A percentile compares a stretch with the other conserved stretches of the same genome.
Evolutionary conservation across 2,888 invertebrate genomes (phyloP).

Genomic region (Panzeria rudis): DNA sequence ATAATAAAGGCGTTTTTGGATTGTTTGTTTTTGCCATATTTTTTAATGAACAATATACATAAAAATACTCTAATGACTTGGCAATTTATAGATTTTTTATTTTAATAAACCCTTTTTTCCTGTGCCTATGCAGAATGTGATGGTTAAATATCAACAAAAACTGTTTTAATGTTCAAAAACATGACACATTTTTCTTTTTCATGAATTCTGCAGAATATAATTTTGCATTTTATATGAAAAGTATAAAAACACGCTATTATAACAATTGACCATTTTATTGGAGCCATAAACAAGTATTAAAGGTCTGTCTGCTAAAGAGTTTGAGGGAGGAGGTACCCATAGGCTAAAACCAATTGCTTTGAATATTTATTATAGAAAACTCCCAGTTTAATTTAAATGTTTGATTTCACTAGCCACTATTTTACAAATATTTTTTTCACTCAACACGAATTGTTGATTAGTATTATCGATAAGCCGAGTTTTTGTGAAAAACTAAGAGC

Average conservation of each 20-base stretch:
- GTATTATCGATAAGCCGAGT: slow-evolving; percentile 68
- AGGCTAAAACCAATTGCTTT: slow-evolving; percentile 62
- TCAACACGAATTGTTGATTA: slow-evolving; percentile 68
- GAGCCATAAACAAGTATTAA: slow-evolving; percentile 71
- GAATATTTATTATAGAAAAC: slow-evolving; percentile 72
- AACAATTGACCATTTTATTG: slow-evolving; percentile 74
- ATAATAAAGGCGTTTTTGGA: slow-evolving; percentile 56
- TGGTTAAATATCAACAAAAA: slow-evolving; percentile 39
- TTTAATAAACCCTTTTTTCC: slow-evolving; percentile 66
- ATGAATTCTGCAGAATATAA: slow-evolving; percentile 53
- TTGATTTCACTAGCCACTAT: slow-evolving; percentile 62
- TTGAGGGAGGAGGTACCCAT: neutral
- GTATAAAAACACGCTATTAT: slow-evolving; percentile 59
- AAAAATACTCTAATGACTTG: slow-evolving; percentile 68
- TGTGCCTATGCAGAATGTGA: neutral
- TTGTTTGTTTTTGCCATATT: neutral
- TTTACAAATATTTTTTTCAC: slow-evolving; percentile 14
- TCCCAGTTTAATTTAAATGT: slow-evolving; percentile 71
- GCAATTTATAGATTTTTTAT: slow-evolving; percentile 64
- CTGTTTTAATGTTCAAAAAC: slow-evolving; percentile 51
- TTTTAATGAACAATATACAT: slow-evolving; percentile 11
- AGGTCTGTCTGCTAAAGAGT: slow-evolving; percentile 21
- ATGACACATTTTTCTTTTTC: slow-evolving; percentile 60
- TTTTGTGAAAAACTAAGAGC: slow-evolving; percentile 50
- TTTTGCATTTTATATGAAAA: slow-evolving; percentile 70